Base-by-base conservation (phyloP, 1,140 invertebrate genomes). In the Penaeus chinensis region DNA sequence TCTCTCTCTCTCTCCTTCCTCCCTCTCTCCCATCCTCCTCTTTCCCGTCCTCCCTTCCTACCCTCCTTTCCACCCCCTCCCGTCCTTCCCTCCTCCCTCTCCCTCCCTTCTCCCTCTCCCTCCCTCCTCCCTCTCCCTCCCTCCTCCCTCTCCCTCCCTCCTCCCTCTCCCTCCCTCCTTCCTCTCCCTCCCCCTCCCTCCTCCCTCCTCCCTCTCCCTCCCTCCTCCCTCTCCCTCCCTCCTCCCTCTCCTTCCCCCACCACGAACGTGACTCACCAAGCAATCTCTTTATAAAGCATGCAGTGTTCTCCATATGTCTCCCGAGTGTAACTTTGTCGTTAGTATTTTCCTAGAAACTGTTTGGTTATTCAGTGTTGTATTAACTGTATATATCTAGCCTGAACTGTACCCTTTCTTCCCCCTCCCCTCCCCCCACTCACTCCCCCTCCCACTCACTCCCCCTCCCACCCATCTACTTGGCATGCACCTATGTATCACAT, bases 391-490 rank as follows among this genome's bases (percentile, higher is more conserved):
- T 54, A 11, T 54, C 54, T 54, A 54, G 54, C 54, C 54, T 54
- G 54, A 54, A 54, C 54, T 54, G 16, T 16, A 54, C 66, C 66
- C 66, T 71, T 32, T 32, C 18, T 19, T 2, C 32, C 85, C 54
- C 79, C 69, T 83, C 66, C 90, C 89, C 84, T 88, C 89, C 24
- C 62, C 77, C 89, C 66, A 20, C 66, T 4, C 27, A 8, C 66
- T 69, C 66, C 20, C 32, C 66, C 66, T 10, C 91, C 89, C 66
- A 20, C 66, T 4, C 27, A 8, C 66, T 69, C 66, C 20, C 32
- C 66, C 66, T 10, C 11, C 54, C 54, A 7, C 37, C 4, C 11
- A 11, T 54, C 7, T 54, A 54, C 11, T 54, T 13, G 54, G 54
- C 54, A 54, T 54, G 54, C 54, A 54, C 10, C 16, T 54, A 11